Evolutionary conservation across 1,140 invertebrate genomes (phyloP).

Genomic region (Zaprionus tsacasi): DNA sequence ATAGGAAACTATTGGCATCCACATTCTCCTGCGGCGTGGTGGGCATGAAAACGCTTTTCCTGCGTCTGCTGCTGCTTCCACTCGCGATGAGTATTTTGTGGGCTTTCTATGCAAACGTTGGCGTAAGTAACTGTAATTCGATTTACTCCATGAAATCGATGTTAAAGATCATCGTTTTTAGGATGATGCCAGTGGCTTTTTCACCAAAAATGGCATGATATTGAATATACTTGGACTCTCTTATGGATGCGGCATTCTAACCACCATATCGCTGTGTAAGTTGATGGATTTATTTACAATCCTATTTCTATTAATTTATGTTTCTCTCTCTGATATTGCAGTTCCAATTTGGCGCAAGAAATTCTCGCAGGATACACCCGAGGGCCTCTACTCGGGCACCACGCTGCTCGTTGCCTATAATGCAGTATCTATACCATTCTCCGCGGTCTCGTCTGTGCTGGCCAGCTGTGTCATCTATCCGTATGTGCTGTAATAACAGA

Average conservation of each 20-base stretch:
- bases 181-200: constrained; percentile 90
- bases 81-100: constrained; percentile 91
- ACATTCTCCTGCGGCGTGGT: constrained; percentile 91
- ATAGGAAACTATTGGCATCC: constrained; percentile 89
- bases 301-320: background rate
- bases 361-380: constrained; percentile 95
- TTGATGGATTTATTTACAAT: background rate
- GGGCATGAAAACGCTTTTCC: constrained; percentile 89
- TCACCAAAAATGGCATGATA: constrained; percentile 91
- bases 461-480: constrained; percentile 90
- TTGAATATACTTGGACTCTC: constrained; percentile 91
- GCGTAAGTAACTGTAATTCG: constrained; percentile 83
- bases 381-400: constrained; percentile 94
- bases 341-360: constrained; percentile 93
- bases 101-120: constrained; percentile 91
- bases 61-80: constrained; percentile 90
- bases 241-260: constrained; percentile 92
- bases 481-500: constrained; percentile 85
- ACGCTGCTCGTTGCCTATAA: constrained; percentile 92
- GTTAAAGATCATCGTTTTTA: constrained; percentile 54
- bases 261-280: constrained; percentile 92
- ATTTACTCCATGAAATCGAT: accelerated
- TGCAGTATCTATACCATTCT: constrained; percentile 91
- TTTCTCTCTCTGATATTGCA: constrained; percentile 81
- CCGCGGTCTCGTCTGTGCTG: constrained; percentile 88